Evolutionary conservation across 2,888 invertebrate genomes (phyloP), one percentile per base, ranked within the genome.

Genomic region (Synergus japonicus): DNA sequence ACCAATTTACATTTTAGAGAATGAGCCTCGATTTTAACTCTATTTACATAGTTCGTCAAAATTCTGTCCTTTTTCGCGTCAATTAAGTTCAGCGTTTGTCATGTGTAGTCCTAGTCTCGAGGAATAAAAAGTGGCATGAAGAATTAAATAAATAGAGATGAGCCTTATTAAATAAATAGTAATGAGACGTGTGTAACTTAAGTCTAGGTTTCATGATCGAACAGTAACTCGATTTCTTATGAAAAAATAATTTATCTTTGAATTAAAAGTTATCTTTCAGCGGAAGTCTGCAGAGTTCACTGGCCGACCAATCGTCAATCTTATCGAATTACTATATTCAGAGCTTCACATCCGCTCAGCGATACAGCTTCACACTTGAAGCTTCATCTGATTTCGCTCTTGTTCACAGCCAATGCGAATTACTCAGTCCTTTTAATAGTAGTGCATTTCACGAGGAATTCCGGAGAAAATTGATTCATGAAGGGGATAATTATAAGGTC

Each of bases 271-370:
- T 29, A 29, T 22, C 22, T 60, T 60, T 22, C 29, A 60, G 22
- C 60, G 44, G 43, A 18, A 67, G 67, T 12, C 29, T 37, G 22
- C 15, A 54, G 37, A 37, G 37, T 73, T 73, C 73, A 54, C 49
- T 54, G 22, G 81, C 67, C 79, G 79, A 83, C 80, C 83, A 83
- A 80, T 83, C 78, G 83, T 83, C 83, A 83, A 78, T 82, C 79
- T 81, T 83, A 81, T 60, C 49, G 49, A 73, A 73, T 73, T 37
- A 37, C 54, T 37, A 73, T n/a, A 54, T 49, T 73, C 37, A 66
- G 22, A 60, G 22, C 60, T 60, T 60, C 60, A 60, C 22, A 60
- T 60, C 60, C 60, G 22, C 60, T 29, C 22, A 22, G 22, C 60
- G 22, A 22, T 22, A 18, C 60, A 60, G 60, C 60, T 60, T 60